Conservation (phyloP, 2,888 invertebrate species). For the Chrysolina haemoptera region DNA sequence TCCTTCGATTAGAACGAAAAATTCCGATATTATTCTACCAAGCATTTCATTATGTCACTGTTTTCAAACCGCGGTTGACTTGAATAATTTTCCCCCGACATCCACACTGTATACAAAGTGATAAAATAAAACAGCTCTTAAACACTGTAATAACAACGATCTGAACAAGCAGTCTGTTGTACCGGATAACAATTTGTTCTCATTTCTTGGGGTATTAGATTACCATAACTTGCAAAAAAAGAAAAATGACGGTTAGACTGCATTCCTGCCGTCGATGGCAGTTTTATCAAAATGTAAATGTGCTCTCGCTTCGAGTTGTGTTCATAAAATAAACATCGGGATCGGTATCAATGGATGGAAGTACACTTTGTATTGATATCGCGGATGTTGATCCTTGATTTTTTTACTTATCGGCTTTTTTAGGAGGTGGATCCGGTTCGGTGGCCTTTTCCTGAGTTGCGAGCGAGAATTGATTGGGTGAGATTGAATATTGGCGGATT, state of each 20-base stretch:
- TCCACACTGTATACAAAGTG: constrained; percentile 4
- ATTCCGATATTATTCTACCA: too few species aligned
- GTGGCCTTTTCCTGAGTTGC: neutral
- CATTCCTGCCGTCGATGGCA: constrained; percentile 15
- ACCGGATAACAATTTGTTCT: constrained; percentile 31
- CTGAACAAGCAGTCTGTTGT: constrained; percentile 20
- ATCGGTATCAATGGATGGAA: constrained; percentile 27
- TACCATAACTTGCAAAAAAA: constrained; percentile 25
- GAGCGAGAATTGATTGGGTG: neutral
- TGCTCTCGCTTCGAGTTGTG: constrained; percentile 20
- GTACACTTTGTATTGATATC: constrained; percentile 15
- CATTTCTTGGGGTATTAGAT: constrained; percentile 23
- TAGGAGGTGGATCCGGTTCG: constrained; percentile 9
- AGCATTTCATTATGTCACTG: too few species aligned
- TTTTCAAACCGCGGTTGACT: too few species aligned
- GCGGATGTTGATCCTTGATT: constrained; percentile 18
- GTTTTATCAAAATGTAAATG: constrained; percentile 21
- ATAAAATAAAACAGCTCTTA: constrained; percentile 12
- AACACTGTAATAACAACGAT: constrained; percentile 7
- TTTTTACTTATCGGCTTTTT: neutral
- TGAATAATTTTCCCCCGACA: neutral
- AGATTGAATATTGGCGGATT: neutral
- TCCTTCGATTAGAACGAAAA: too few species aligned
- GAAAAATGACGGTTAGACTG: neutral
- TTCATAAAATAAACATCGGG: constrained; percentile 29